Conservation (phyloP, 30 jellyfish, hydroid and myxozoan species). For the Sanderia malayensis region DNA sequence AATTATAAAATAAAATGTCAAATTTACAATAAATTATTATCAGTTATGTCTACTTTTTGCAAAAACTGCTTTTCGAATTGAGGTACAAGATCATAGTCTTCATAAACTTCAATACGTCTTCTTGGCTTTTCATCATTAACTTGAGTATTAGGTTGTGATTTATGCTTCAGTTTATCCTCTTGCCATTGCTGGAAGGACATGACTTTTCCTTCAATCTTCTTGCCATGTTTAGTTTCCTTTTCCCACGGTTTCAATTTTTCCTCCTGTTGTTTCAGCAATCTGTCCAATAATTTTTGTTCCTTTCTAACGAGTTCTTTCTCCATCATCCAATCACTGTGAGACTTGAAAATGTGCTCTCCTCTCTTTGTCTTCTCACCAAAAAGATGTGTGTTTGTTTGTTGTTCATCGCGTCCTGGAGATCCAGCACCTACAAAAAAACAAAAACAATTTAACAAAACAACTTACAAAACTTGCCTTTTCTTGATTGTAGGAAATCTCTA, state of each 20-base stretch:
- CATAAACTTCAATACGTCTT: conserved; percentile 25
- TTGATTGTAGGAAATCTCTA: too few relatives aligned
- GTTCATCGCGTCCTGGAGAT: too few relatives aligned
- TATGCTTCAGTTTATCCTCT: conserved; percentile 7
- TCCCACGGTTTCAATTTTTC: conserved; percentile 20
- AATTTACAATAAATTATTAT: too few relatives aligned
- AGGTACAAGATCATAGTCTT: conserved; percentile 16
- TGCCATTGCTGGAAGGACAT: conserved; percentile 23
- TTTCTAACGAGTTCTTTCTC: conserved; percentile 7
- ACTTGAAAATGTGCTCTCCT: not conserved
- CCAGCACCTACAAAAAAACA: too few relatives aligned
- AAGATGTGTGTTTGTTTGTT: too few relatives aligned
- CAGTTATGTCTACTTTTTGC: not conserved
- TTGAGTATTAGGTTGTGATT: not conserved
- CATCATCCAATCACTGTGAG: conserved; percentile 22
- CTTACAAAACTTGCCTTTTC: too few relatives aligned
- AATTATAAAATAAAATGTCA: not conserved
- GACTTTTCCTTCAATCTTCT: conserved; percentile 22
- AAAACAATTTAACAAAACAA: too few relatives aligned
- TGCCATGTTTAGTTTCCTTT: conserved; percentile 22
- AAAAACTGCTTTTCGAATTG: conserved; percentile 41
- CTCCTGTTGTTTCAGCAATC: not conserved
- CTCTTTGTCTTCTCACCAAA: not conserved
- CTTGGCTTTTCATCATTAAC: conserved; percentile 33
- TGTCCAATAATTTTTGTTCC: not conserved